Conservation (phyloP, 2,888 invertebrate species). For the Hybos culiciformis region DNA sequence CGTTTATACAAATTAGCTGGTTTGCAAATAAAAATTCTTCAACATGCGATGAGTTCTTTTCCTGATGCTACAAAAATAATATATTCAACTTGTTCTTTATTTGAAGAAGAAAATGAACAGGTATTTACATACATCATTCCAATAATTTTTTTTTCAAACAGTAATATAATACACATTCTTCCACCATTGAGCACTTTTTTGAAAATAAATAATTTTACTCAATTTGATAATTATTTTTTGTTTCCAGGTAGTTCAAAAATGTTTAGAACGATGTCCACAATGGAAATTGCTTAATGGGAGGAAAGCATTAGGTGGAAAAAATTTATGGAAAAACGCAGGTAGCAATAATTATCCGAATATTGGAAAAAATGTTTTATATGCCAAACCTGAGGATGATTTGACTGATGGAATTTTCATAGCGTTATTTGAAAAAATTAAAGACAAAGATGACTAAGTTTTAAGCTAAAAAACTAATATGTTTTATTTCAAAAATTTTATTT, state of each 20-base stretch:
- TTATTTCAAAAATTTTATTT: too few species aligned
- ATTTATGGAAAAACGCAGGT: slow-evolving; percentile 56
- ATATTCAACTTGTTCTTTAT: slow-evolving; percentile 92
- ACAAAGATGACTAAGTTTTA: slow-evolving; percentile 3
- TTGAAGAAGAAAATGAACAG: slow-evolving; percentile 83
- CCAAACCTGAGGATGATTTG: slow-evolving; percentile 57
- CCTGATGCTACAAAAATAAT: slow-evolving; percentile 74
- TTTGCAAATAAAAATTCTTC: slow-evolving; percentile 69
- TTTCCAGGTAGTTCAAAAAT: slow-evolving; percentile 45
- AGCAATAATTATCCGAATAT: slow-evolving; percentile 49
- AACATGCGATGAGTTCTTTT: slow-evolving; percentile 72
- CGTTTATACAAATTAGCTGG: slow-evolving; percentile 55
- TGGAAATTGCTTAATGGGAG: slow-evolving; percentile 51
- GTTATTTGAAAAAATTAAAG: slow-evolving; percentile 51
- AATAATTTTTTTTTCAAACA: too few species aligned
- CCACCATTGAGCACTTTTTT: too few species aligned
- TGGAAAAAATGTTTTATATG: slow-evolving; percentile 63
- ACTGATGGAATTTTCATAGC: slow-evolving; percentile 95
- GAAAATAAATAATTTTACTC: slow-evolving; percentile 35
- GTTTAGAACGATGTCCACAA: slow-evolving; percentile 30
- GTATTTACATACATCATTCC: too few species aligned
- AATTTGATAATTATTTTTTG: background rate
- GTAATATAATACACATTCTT: too few species aligned
- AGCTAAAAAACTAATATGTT: too few species aligned
- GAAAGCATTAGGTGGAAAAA: slow-evolving; percentile 43